Evolutionary conservation across 2,113 vertebrate genomes (phyloP), one percentile per base, ranked within the genome.

Genomic region (Sphaerodactylus townsendi): DNA sequence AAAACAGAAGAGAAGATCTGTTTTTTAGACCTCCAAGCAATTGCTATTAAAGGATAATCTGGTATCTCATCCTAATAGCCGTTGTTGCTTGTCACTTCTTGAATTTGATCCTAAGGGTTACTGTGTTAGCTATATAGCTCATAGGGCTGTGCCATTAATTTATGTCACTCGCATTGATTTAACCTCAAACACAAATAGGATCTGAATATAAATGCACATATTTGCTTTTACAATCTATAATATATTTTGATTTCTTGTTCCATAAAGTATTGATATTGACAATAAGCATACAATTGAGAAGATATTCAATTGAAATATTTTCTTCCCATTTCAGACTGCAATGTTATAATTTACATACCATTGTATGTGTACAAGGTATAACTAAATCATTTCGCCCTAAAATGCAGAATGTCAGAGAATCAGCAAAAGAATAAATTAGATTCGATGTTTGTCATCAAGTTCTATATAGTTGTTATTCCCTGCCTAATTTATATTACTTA

Each of bases 131-230:
- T 82, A n/a, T 74, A 53, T 46, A 82, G 70, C n/a, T 50, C 81
- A 75, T 17, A 65, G 41, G 44, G 35, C 21, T 74, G 1, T 37
- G 39, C 4, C 56, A 66, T 75, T 75, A 65, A 66, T 83, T 74
- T 75, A 83, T 83, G 71, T 75, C 71, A 75, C 59, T 75, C 71
- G 66, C 33, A 75, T 50, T 75, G 71, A 75, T 83, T 75, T 83
- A 83, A 65, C 59, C 59, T 66, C 64, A n/a, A 48, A 73, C 81
- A 82, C 70, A 82, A 73, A 73, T 82, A 56, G 39, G 70, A 82
- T 73, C 81, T 64, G 81, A 74, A 82, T 64, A 19, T 39, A 73
- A 82, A 64, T 64, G 69, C 39, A 82, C 30, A 73, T 41, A 82
- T 82, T 82, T 82, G 70, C 28, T 64, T 82, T 74, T 82, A 46